Evolutionary conservation across 2,797 vertebrate species (phyloP).

Genomic region (Threskiornis aethiopicus): DNA sequence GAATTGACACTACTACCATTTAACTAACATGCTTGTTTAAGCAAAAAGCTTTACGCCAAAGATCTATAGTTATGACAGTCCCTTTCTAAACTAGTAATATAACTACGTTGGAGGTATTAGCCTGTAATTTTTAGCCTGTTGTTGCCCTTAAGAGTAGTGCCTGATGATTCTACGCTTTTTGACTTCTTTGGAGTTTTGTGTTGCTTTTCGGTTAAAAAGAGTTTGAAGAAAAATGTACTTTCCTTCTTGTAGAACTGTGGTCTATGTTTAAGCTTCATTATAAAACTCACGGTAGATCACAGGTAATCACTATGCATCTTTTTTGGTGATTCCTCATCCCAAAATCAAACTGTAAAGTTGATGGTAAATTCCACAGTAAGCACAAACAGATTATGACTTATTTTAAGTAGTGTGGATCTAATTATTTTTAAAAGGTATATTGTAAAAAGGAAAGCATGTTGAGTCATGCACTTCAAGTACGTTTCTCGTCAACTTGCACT

Average conservation of each 20-base stretch:
- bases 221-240: not conserved
- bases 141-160: not conserved
- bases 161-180: not conserved
- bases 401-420: not conserved
- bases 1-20: not conserved
- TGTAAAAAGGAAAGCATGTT: not conserved
- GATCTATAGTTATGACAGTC: not conserved
- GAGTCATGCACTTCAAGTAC: not conserved
- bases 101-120: not conserved
- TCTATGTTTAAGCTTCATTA: not conserved
- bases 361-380: not conserved
- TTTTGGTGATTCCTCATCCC: not conserved
- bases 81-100: not conserved
- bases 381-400: not conserved
- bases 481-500: not conserved
- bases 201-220: not conserved
- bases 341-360: not conserved
- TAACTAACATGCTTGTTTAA: not conserved
- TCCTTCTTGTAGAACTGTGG: not conserved
- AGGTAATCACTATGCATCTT: not conserved
- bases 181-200: not conserved
- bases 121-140: not conserved
- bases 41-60: not conserved
- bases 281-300: not conserved
- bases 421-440: not conserved